Base-by-base conservation (phyloP, 1,140 invertebrate genomes). In the Triops longicaudatus region DNA sequence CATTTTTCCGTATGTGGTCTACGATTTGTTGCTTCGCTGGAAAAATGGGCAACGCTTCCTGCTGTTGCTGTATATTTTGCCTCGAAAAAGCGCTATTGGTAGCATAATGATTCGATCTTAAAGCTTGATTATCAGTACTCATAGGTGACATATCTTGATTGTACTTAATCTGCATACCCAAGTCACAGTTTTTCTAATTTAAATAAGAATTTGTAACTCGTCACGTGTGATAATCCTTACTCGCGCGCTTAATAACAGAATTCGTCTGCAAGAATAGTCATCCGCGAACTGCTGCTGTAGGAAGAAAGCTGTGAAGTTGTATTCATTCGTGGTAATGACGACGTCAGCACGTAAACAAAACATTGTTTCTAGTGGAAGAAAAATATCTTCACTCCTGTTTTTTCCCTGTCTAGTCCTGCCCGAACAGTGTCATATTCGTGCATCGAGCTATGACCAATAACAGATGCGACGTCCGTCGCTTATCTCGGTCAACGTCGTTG, bases 1-100 rank as follows among this genome's bases (percentile, higher is more conserved):
- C 85, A 79, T 88, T 81, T 73, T 84, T 84, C 17, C 84, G 82
- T 63, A 90, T 87, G 80, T 89, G 84, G 77, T 87, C 84, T 74
- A 76, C 27, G 26, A 72, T 76, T 74, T 71, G 50, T 12, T 76
- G 63, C 14, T 72, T 76, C 26, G 72, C 78, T 41, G 78, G 74
- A 22, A 72, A 78, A n/a, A 78, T 78, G 50, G 78, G 78, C 27
- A 78, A 73, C 7, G 74, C 78, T 43, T 73, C 50, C 10, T 44
- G 43, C 26, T 78, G 78, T 27, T 76, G 26, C 0, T 43, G 31
- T 3, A 78, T 41, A n/a, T 77, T 73, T 37, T 77, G 63, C 27
- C 43, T 73, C n/a, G 72, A 73, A 37, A 63, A 63, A 6, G 17
- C 10, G 6, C 17, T 17, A 22, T 11, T 63, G 10, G 5, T 63